Conservation (phyloP, 2,888 invertebrate genomes). For the Reticulitermes lucifugus region DNA sequence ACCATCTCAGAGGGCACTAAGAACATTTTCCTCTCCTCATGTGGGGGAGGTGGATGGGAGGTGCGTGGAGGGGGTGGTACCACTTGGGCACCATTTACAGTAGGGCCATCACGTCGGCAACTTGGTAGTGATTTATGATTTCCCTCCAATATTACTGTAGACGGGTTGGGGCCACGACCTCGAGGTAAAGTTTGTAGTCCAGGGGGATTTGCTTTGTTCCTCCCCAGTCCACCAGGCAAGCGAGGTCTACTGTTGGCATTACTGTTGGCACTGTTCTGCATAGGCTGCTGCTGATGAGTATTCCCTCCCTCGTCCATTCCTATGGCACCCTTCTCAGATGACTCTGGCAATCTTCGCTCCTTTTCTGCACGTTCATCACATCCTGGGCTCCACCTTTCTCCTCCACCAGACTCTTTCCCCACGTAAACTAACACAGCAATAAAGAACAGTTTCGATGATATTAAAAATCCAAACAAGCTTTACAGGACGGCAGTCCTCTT, state of each 20-base stretch:
- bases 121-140: slow-evolving; percentile 47
- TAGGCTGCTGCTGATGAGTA: slow-evolving; percentile 15
- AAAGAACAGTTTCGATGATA: too few relatives aligned
- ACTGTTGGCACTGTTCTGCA: slow-evolving; percentile 39
- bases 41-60: slow-evolving; percentile 42
- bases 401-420: slow-evolving; percentile 43
- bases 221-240: slow-evolving; percentile 38
- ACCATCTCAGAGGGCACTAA: slow-evolving; percentile 39
- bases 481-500: too few relatives aligned
- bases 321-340: slow-evolving; percentile 12
- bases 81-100: slow-evolving; percentile 46
- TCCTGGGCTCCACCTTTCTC: slow-evolving; percentile 51
- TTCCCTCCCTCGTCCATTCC: slow-evolving; percentile 18
- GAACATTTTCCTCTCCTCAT: slow-evolving; percentile 45
- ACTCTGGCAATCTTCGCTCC: slow-evolving; percentile 41
- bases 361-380: slow-evolving; percentile 48
- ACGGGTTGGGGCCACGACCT: slow-evolving; percentile 54
- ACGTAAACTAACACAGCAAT: slow-evolving; percentile 38
- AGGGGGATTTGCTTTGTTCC: slow-evolving; percentile 54
- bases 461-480: too few relatives aligned
- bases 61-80: slow-evolving; percentile 38
- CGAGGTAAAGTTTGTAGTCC: slow-evolving; percentile 56
- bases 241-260: slow-evolving; percentile 40
- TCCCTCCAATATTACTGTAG: slow-evolving; percentile 46
- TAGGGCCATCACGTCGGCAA: slow-evolving; percentile 45